phyloP scores from a whole-genome alignment of 2,113 vertebrate genomes.

The sheep (Ovis aries) region DNA sequence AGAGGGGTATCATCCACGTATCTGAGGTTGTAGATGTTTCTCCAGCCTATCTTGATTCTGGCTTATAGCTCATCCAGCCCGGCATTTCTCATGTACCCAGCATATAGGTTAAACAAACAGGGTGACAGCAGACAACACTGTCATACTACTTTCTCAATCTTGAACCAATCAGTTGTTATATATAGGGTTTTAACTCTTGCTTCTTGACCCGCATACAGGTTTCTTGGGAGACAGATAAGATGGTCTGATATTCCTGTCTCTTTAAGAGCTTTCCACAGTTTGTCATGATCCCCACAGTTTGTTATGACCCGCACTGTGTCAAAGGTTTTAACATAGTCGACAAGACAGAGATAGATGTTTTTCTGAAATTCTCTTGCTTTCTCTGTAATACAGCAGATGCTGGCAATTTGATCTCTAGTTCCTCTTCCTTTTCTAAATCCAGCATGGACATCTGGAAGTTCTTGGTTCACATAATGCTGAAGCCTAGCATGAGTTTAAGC shows the following conservation, averaged over 20 bases:
- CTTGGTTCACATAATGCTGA: not conserved
- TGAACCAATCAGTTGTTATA: not conserved
- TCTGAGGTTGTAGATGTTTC: not conserved
- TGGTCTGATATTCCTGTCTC: not conserved
- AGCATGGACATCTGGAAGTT: not conserved
- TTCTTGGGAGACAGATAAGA: not conserved
- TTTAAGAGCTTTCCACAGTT: not conserved
- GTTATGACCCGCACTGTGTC: not conserved
- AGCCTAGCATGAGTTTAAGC: not conserved
- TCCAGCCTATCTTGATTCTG: not conserved
- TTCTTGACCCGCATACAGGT: not conserved
- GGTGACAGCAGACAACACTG: not conserved
- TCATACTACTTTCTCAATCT: not conserved
- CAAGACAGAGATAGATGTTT: not conserved
- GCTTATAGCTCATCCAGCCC: not conserved
- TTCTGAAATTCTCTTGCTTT: not conserved
- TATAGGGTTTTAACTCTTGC: not conserved
- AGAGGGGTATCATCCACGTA: not conserved
- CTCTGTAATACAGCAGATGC: not conserved
- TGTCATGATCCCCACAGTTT: not conserved
- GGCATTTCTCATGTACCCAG: not conserved
- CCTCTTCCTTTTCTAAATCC: not conserved
- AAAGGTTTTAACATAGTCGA: not conserved
- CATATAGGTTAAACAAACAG: not conserved
- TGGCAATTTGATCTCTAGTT: not conserved